These are phyloP conservation scores for human (Homo sapiens) DNA, from an alignment of 2,113 vertebrate genomes.

Conservation along the genomic window DNA sequence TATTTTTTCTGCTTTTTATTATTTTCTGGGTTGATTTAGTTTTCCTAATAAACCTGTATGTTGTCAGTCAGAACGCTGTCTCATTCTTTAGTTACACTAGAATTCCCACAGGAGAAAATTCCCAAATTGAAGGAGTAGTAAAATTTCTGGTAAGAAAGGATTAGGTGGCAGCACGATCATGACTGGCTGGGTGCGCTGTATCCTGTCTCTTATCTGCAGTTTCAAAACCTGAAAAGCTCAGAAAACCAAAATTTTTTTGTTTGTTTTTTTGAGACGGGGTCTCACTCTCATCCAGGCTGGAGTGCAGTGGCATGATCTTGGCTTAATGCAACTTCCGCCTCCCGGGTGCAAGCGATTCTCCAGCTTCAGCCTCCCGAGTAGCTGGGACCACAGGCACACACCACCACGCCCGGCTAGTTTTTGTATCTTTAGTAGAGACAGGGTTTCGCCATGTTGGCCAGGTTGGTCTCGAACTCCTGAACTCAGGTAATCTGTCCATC, in stretches of 20 bases:
- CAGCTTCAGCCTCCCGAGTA: no score
- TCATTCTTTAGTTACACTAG: not conserved
- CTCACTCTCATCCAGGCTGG: no score
- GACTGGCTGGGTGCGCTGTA: not conserved
- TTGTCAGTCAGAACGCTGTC: not conserved
- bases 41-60: slow-evolving; percentile 22
- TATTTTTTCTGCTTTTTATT: not conserved
- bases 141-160: not conserved
- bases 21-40: slow-evolving; percentile 16
- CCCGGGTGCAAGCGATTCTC: no score
- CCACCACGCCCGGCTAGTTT: no score
- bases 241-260: not conserved
- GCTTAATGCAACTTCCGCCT: no score
- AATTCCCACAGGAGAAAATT: not conserved
- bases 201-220: not conserved
- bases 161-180: not conserved
- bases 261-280: no score
- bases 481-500: no score
- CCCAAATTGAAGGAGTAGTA: not conserved
- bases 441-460: no score
- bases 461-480: no score
- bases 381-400: no score
- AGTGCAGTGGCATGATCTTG: no score
- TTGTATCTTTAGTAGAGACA: no score
- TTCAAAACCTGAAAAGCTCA: not conserved